These are phyloP conservation scores for Berghia stephanieae DNA, from an alignment of 1,140 invertebrate species.

Conservation along the genomic window DNA sequence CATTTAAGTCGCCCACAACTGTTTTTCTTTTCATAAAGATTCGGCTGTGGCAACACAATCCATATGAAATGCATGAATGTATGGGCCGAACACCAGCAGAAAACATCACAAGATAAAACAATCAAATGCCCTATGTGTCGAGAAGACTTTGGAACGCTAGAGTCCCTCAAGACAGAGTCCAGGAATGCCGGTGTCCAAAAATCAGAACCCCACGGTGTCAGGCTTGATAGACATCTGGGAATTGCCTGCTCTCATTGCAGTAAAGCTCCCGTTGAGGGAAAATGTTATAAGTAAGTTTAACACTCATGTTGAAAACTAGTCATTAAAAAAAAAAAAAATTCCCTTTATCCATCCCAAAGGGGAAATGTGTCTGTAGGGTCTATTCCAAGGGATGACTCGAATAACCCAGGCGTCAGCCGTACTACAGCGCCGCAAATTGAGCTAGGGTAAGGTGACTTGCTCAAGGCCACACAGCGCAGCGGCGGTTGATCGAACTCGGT, in stretches of 20 bases:
- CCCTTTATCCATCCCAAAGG: too few species aligned
- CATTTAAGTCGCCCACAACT: too few species aligned
- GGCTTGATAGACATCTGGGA: constrained; percentile 59
- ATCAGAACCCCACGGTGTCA: constrained; percentile 32
- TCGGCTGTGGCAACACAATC: constrained; percentile 67
- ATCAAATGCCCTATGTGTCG: constrained; percentile 67
- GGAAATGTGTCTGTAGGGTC: too few species aligned
- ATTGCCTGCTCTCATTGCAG: constrained; percentile 58
- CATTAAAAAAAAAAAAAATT: too few species aligned
- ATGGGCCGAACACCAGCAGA: constrained; percentile 66
- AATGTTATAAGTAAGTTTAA: constrained; percentile 66
- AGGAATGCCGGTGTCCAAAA: constrained; percentile 48
- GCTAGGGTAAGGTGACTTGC: too few species aligned
- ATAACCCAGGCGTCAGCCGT: too few species aligned
- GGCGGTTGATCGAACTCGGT: too few species aligned
- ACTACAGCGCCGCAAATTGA: too few species aligned
- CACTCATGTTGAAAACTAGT: too few species aligned
- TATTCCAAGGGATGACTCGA: too few species aligned
- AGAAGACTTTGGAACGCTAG: constrained; percentile 65
- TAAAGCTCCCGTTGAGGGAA: constrained; percentile 62
- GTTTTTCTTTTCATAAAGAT: constrained; percentile 46
- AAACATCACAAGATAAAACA: constrained; percentile 50
- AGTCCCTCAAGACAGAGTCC: constrained; percentile 60
- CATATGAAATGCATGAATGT: constrained; percentile 68
- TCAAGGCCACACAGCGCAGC: too few species aligned